Conservation (phyloP, 2,113 vertebrate genomes). For the Albula glossodonta region DNA sequence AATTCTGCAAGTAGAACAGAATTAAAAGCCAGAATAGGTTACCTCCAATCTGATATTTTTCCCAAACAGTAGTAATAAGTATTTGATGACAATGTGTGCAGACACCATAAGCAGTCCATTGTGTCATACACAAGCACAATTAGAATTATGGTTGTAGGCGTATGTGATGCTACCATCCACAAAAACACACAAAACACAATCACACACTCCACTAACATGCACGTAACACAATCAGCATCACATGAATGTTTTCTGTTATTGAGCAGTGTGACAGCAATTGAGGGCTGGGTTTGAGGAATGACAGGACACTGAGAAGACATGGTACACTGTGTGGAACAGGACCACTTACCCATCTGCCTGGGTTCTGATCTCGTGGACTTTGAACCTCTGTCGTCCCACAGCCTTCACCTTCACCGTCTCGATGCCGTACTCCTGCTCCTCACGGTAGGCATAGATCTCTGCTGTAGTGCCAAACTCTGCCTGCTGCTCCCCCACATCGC, state of each 20-base stretch:
- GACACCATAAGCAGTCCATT: not conserved
- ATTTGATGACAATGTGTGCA: not conserved
- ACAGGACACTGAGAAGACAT: not conserved
- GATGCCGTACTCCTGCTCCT: constrained; percentile 93
- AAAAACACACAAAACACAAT: no score
- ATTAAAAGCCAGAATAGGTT: not conserved
- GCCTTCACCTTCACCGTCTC: constrained; percentile 98
- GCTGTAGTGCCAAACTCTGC: constrained; percentile 94
- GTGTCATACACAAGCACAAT: no score
- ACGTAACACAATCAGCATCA: no score
- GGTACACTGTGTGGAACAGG: not conserved
- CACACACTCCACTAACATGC: no score
- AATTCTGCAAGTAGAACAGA: not conserved
- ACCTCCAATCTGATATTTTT: not conserved
- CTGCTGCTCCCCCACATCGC: constrained; percentile 75
- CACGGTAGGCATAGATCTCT: constrained; percentile 94
- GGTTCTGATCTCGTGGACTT: constrained; percentile 91
- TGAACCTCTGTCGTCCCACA: constrained; percentile 92
- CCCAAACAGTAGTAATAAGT: not conserved
- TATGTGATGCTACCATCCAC: no score
- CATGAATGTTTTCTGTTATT: no score
- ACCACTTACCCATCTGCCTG: constrained; percentile 91
- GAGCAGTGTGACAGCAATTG: no score
- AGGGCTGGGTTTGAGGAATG: not conserved
- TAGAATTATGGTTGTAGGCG: no score